Percentiles rank a stretch among this genome's conserved stretches.
Conservation (phyloP, 2,888 invertebrate species). For the Hyposoter dolosus region DNA sequence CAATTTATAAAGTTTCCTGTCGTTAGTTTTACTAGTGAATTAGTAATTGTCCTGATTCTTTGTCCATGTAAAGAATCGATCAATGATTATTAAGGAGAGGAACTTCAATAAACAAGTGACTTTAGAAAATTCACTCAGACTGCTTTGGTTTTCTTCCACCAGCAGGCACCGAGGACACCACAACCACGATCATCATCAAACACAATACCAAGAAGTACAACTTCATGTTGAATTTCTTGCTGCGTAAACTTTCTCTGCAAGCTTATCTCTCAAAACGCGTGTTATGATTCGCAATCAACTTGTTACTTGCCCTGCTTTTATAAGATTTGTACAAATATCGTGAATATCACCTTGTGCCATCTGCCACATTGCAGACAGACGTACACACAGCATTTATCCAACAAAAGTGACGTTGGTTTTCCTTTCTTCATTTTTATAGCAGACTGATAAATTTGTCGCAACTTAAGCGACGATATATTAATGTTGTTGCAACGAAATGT, state of each 20-base stretch:
- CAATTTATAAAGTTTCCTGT: constrained; percentile 47
- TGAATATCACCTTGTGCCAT: background rate
- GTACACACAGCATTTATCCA: background rate
- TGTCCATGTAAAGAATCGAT: background rate
- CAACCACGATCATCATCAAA: background rate
- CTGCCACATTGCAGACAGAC: background rate
- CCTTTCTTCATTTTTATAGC: too few species aligned
- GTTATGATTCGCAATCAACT: background rate
- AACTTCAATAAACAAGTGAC: background rate
- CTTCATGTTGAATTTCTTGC: background rate
- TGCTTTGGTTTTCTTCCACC: background rate
- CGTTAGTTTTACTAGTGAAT: background rate
- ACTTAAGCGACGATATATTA: too few species aligned
- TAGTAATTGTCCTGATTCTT: too few species aligned
- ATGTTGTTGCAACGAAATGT: too few species aligned
- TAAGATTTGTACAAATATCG: constrained; percentile 34
- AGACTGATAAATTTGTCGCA: too few species aligned
- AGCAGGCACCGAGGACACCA: background rate
- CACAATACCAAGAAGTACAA: background rate
- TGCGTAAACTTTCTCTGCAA: background rate
- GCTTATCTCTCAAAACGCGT: background rate
- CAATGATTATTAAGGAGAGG: too few species aligned
- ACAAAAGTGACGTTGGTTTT: too few species aligned
- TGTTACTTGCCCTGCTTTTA: constrained; percentile 37
- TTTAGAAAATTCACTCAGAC: background rate